These are phyloP conservation scores for Girardia tigrina DNA, from an alignment of 2,888 invertebrate genomes.

Conservation along the genomic window DNA sequence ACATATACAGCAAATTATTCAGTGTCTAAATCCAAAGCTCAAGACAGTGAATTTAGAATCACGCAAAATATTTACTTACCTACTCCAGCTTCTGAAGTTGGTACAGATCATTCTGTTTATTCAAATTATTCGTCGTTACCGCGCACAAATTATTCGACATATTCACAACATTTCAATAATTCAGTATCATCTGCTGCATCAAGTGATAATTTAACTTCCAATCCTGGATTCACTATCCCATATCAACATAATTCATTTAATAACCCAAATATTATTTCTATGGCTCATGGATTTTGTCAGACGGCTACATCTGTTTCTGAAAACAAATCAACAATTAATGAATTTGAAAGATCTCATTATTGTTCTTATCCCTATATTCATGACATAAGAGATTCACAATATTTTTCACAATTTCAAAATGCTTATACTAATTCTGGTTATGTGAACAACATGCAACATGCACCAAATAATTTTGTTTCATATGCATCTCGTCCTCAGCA, in stretches of 20 bases:
- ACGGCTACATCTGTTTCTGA: not conserved
- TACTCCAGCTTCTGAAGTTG: not conserved
- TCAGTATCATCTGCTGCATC: not conserved
- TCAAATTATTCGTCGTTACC: not conserved
- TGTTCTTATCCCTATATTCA: slow-evolving; percentile 10
- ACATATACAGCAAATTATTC: not conserved
- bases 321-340: not conserved
- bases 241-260: not conserved
- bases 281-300: not conserved
- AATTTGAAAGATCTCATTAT: not conserved
- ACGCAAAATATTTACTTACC: not conserved
- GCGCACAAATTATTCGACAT: not conserved
- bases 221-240: not conserved
- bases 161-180: not conserved
- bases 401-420: slow-evolving; percentile 1
- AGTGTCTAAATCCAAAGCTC: not conserved
- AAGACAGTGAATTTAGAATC: not conserved
- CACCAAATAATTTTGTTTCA: not conserved
- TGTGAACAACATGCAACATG: not conserved
- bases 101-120: not conserved
- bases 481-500: not conserved
- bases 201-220: not conserved
- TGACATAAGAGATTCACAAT: not conserved
- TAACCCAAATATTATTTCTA: not conserved
- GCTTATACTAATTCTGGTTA: not conserved